Conservation (phyloP, 2,888 invertebrate species). For the Peribatodes rhomboidaria region DNA sequence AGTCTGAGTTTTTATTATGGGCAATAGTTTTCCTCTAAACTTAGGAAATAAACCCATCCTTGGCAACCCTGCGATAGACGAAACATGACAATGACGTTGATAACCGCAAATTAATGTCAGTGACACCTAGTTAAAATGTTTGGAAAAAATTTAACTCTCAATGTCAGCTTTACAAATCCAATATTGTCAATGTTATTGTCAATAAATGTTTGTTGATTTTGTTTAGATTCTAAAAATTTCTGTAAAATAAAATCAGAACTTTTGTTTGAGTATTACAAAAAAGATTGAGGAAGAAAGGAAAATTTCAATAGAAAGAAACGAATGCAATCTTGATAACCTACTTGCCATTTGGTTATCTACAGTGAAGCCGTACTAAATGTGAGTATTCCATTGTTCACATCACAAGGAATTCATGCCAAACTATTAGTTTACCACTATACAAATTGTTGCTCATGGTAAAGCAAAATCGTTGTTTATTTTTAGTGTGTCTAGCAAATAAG, state of each 20-base stretch:
- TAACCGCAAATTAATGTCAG: too few relatives aligned
- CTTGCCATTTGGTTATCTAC: not conserved
- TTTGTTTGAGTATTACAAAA: not conserved
- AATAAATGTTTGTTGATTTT: not conserved
- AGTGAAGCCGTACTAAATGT: not conserved
- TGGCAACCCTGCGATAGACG: too few relatives aligned
- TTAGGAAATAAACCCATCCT: too few relatives aligned
- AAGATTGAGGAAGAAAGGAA: not conserved
- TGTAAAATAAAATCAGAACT: too few relatives aligned
- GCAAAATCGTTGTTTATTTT: not conserved
- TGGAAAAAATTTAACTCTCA: not conserved
- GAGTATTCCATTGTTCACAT: not conserved
- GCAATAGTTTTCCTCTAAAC: too few relatives aligned
- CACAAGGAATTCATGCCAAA: too few relatives aligned
- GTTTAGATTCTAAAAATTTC: not conserved
- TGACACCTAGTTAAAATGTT: too few relatives aligned
- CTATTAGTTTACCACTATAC: not conserved
- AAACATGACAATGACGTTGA: too few relatives aligned
- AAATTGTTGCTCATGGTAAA: not conserved
- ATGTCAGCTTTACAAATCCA: not conserved
- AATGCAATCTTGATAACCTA: not conserved
- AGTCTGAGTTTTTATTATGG: too few relatives aligned
- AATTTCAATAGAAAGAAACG: not conserved
- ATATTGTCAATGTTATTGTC: not conserved
- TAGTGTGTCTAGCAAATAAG: not conserved